Evolutionary conservation across 2,888 invertebrate species (phyloP).

Genomic region (Graphium colonna): DNA sequence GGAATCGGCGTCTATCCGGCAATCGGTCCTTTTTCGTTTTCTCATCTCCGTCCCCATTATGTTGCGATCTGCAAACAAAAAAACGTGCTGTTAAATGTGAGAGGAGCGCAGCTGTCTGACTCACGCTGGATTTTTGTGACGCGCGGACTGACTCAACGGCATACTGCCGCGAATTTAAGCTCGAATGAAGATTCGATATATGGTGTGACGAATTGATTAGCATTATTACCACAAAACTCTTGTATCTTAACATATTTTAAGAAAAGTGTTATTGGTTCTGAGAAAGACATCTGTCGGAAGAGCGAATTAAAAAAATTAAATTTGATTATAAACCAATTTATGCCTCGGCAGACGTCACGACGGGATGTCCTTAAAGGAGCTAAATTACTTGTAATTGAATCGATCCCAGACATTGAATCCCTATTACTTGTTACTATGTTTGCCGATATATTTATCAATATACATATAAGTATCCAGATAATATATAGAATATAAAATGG

Average conservation of each 20-base stretch:
- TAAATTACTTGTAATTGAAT: slow-evolving; percentile 35
- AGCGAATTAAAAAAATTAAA: slow-evolving; percentile 17
- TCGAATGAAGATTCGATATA: slow-evolving; percentile 39
- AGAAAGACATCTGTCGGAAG: not conserved
- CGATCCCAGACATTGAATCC: slow-evolving; percentile 31
- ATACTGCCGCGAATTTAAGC: slow-evolving; percentile 44
- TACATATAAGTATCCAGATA: not conserved
- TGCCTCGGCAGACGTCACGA: slow-evolving; percentile 10
- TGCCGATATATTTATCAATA: not conserved
- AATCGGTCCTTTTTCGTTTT: slow-evolving; percentile 28
- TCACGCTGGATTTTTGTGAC: slow-evolving; percentile 54
- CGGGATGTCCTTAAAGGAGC: slow-evolving; percentile 24
- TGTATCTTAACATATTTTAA: not conserved
- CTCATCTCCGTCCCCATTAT: slow-evolving; percentile 47
- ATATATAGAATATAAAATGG: not conserved
- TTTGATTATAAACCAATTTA: slow-evolving; percentile 20
- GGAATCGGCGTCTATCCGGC: slow-evolving; percentile 15
- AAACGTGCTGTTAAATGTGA: slow-evolving; percentile 43
- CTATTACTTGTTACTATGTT: not conserved
- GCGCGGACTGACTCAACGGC: slow-evolving; percentile 59
- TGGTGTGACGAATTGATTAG: slow-evolving; percentile 31
- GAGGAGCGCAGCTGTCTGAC: slow-evolving; percentile 40
- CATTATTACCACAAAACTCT: slow-evolving; percentile 1
- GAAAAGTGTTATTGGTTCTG: not conserved
- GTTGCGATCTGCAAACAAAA: slow-evolving; percentile 56